Evolutionary conservation across 92 coral and sea anemone genomes (phyloP), one percentile per base, ranked within the genome.

Genomic region (Epizoanthus fatuus): DNA sequence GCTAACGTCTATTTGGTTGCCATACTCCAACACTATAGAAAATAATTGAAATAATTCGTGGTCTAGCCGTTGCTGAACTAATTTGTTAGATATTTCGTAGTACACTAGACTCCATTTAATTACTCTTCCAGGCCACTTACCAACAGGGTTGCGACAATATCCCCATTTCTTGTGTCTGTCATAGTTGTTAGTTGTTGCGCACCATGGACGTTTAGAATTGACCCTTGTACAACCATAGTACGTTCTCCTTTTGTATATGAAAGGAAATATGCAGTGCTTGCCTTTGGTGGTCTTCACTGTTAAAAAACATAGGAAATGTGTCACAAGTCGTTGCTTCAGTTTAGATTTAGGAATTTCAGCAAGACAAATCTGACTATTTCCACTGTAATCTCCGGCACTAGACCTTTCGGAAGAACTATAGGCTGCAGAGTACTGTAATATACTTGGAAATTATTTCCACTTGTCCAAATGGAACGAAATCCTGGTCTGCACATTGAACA

Each of bases 141-240:
- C 76, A 71, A 71, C 76, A n/a, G 76, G 38, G 25, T 20, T 42
- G 17, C 74, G 74, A 17, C 74, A 69, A 49, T 49, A 49, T 49
- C 53, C 76, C 76, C 76, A 71, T 9, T 71, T 71, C 76, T 47
- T 44, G 56, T 71, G 58, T 20, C 59, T 71, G 52, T 71, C 76
- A 47, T 44, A 71, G 38, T 47, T 71, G 15, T 13, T 7, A 17
- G 74, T 69, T 10, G 74, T 69, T 69, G 74, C 74, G 37, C 74
- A 69, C 74, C 74, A 69, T 22, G 74, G 74, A 37, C 74, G 74
- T 38, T 40, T 69, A 69, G 74, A n/a, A 3, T 40, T 69, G 2
- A 15, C n/a, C 37, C 54, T 16, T 14, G 74, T 69, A 69, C 74
- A 69, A 51, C 74, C 51, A 22, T 69, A 38, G 52, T 69, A 69